A percentile compares a stretch with the other conserved stretches of the same genome.
These are phyloP conservation scores for Tauraco erythrolophus DNA, from an alignment of 2,113 vertebrate species.

Conservation along the genomic window DNA sequence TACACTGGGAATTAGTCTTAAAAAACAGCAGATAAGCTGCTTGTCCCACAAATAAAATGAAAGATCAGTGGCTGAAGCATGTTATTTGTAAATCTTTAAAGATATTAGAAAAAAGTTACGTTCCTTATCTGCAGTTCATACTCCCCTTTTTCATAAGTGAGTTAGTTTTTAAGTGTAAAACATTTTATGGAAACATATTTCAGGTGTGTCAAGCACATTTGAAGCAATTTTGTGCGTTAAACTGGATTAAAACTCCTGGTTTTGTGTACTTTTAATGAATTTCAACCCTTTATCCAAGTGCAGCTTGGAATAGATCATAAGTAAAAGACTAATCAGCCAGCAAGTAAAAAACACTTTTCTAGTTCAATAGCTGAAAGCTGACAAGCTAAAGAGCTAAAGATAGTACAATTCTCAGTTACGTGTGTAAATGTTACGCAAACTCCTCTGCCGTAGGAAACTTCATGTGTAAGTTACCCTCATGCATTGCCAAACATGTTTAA, in stretches of 20 bases:
- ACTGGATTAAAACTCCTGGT: background rate
- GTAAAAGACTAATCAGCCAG: background rate
- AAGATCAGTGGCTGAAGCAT: background rate
- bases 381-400: background rate
- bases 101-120: background rate
- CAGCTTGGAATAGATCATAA: background rate
- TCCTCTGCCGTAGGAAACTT: background rate
- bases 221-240: background rate
- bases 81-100: slow-evolving; percentile 9
- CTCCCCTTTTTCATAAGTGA: background rate
- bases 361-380: background rate
- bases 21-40: background rate
- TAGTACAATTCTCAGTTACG: background rate
- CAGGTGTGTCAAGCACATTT: background rate
- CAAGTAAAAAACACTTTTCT: background rate
- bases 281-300: background rate
- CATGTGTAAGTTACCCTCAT: background rate
- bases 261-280: slow-evolving; percentile 13
- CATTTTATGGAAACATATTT: background rate
- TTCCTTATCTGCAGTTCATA: background rate
- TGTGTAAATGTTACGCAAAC: background rate
- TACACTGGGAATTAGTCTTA: background rate
- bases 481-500: background rate
- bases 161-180: background rate
- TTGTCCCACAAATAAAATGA: background rate